A percentile compares a stretch with the other conserved stretches of the same genome.
Conservation (phyloP, 2,888 invertebrate species). For the Synanthedon andrenaeformis region DNA sequence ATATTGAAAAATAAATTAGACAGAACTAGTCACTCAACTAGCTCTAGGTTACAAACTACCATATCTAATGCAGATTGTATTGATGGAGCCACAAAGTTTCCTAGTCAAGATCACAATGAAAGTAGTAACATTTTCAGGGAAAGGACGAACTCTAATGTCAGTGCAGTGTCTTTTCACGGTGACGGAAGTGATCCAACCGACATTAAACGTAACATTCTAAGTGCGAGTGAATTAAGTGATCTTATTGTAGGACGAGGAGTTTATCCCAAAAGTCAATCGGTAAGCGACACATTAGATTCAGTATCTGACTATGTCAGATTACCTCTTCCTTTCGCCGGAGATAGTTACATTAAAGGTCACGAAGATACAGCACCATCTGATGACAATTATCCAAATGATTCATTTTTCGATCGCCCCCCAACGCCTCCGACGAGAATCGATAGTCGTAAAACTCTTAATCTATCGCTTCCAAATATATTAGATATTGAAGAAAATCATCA, state of each 20-base stretch:
- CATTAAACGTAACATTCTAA: slow-evolving; percentile 78
- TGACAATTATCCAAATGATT: slow-evolving; percentile 58
- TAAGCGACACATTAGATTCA: slow-evolving; percentile 87
- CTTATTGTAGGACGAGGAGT: slow-evolving; percentile 83
- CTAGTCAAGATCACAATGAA: slow-evolving; percentile 50
- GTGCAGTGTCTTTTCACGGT: slow-evolving; percentile 85
- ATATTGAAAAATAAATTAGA: slow-evolving; percentile 66
- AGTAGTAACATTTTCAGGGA: slow-evolving; percentile 70
- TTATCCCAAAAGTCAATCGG: slow-evolving; percentile 79
- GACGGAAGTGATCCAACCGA: slow-evolving; percentile 92
- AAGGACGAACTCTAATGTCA: slow-evolving; percentile 83
- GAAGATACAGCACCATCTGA: slow-evolving; percentile 73
- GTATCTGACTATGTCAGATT: slow-evolving; percentile 91
- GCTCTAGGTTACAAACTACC: slow-evolving; percentile 26
- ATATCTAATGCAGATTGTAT: slow-evolving; percentile 62
- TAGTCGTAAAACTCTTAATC: slow-evolving; percentile 63
- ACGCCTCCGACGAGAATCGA: slow-evolving; percentile 79
- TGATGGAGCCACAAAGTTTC: slow-evolving; percentile 46
- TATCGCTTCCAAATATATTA: slow-evolving; percentile 59
- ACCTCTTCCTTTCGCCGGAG: slow-evolving; percentile 69
- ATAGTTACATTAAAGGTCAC: slow-evolving; percentile 71
- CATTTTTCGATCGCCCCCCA: slow-evolving; percentile 72
- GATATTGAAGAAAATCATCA: slow-evolving; percentile 38
- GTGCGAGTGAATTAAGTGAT: slow-evolving; percentile 86
- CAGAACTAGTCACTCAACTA: slow-evolving; percentile 34